A percentile compares a stretch with the other conserved stretches of the same genome.
Evolutionary conservation across 1,140 invertebrate genomes (phyloP).

Genomic region (Achatina immaculata): DNA sequence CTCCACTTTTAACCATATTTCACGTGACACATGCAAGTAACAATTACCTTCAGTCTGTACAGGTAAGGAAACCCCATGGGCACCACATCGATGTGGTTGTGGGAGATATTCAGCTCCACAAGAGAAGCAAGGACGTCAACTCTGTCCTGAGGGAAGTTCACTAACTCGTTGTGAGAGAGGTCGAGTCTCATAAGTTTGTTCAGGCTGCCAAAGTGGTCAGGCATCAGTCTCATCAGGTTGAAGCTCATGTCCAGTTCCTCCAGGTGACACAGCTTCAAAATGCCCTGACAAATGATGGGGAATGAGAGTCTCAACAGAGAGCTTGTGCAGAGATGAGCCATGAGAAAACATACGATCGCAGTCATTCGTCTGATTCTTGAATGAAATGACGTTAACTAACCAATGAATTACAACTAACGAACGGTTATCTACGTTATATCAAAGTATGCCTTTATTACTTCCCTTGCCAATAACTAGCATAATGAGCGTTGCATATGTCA

Average conservation of each 20-base stretch:
- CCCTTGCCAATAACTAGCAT: too few species aligned
- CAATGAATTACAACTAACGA: too few species aligned
- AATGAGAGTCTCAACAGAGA: too few species aligned
- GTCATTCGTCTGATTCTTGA: too few species aligned
- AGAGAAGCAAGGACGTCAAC: conserved; percentile 67
- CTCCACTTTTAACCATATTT: too few species aligned
- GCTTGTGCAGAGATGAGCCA: too few species aligned
- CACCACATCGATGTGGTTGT: conserved; percentile 67
- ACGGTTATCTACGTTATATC: too few species aligned
- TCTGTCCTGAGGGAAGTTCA: conserved; percentile 64
- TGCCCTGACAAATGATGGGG: conserved; percentile 9
- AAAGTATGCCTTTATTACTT: too few species aligned
- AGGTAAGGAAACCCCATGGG: conserved; percentile 67
- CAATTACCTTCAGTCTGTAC: conserved; percentile 57
- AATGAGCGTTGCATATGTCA: too few species aligned
- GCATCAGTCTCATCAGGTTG: conserved; percentile 61
- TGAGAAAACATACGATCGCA: too few species aligned
- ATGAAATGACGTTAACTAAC: too few species aligned
- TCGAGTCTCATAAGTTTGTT: conserved; percentile 60
- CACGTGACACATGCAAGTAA: too few species aligned
- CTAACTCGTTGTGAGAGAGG: conserved; percentile 63
- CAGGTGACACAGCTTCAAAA: conserved; percentile 40
- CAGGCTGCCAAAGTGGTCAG: conserved; percentile 63
- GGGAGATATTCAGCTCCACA: conserved; percentile 57
- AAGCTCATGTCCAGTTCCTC: conserved; percentile 60